These are phyloP conservation scores for Nibea albiflora DNA, from an alignment of 2,113 vertebrate species.

Conservation along the genomic window DNA sequence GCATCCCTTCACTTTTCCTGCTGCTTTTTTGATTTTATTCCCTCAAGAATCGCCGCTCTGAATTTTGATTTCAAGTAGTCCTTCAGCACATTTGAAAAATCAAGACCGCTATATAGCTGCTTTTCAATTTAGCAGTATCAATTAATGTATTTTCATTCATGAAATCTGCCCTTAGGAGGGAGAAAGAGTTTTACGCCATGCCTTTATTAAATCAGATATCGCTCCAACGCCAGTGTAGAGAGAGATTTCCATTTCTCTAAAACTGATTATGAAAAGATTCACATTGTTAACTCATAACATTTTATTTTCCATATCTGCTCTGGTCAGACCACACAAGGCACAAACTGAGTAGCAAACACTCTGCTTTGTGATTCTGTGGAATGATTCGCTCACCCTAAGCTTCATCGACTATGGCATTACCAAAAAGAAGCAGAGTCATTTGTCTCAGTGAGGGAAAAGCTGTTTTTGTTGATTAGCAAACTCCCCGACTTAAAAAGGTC, in stretches of 20 bases:
- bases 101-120: neutral
- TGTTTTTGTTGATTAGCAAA: slow-evolving; percentile 72
- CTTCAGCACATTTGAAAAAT: slow-evolving; percentile 38
- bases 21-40: slow-evolving; percentile 78
- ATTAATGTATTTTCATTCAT: slow-evolving; percentile 48
- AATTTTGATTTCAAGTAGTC: slow-evolving; percentile 38
- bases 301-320: slow-evolving; percentile 55
- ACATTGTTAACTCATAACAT: slow-evolving; percentile 49
- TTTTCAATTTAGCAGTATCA: slow-evolving; percentile 37
- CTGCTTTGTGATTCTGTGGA: slow-evolving; percentile 41
- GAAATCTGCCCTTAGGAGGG: slow-evolving; percentile 40
- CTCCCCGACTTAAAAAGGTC: slow-evolving; percentile 48
- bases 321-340: slow-evolving; percentile 40
- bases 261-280: slow-evolving; percentile 25
- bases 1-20: slow-evolving; percentile 76
- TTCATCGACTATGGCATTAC: slow-evolving; percentile 55
- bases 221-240: slow-evolving; percentile 23
- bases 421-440: slow-evolving; percentile 58
- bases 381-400: slow-evolving; percentile 50
- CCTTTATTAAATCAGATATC: slow-evolving; percentile 52
- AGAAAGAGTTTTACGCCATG: slow-evolving; percentile 40
- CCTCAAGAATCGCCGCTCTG: slow-evolving; percentile 15
- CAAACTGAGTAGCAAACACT: slow-evolving; percentile 50
- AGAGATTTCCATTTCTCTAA: slow-evolving; percentile 25
- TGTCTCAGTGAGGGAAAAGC: slow-evolving; percentile 62